phyloP scores from a whole-genome alignment of 2,113 vertebrate species.

The Loxodonta africana region DNA sequence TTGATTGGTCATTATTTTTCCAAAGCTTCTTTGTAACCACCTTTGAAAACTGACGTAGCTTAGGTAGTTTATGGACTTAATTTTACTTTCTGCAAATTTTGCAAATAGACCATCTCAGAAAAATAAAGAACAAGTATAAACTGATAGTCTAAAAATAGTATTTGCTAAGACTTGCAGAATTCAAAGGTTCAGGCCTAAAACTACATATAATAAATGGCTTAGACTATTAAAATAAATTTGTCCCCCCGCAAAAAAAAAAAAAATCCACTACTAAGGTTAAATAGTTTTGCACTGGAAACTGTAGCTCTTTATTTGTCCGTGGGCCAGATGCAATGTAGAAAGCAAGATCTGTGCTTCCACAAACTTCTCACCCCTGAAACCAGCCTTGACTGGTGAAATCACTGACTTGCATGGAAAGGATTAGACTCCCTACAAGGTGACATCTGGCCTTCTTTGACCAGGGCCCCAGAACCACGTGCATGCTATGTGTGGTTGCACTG shows the following conservation, averaged over 20 bases:
- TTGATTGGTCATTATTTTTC: neutral
- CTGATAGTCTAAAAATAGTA: neutral
- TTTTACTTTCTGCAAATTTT: conserved; percentile 10
- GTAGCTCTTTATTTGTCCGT: neutral
- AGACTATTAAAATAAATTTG: neutral
- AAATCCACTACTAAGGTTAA: neutral
- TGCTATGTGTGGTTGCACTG: neutral
- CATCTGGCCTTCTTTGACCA: neutral
- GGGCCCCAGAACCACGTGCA: neutral
- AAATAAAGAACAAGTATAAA: neutral
- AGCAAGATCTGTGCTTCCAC: conserved; percentile 39
- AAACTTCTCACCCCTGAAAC: conserved; percentile 66
- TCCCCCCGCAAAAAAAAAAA: neutral
- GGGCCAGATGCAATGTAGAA: neutral
- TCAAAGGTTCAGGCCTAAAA: neutral
- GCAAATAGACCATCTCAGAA: neutral
- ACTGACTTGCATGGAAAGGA: conserved; percentile 9
- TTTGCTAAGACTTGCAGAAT: conserved; percentile 31
- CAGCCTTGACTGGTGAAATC: conserved; percentile 40
- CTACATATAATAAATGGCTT: neutral
- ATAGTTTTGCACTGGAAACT: neutral
- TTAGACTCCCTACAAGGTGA: conserved; percentile 13
- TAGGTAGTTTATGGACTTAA: neutral
- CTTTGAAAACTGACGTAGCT: neutral
- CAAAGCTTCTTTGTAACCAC: neutral